These are phyloP conservation scores for Leptinotarsa peninsularis DNA, from an alignment of 2,888 invertebrate genomes.

Conservation along the genomic window DNA sequence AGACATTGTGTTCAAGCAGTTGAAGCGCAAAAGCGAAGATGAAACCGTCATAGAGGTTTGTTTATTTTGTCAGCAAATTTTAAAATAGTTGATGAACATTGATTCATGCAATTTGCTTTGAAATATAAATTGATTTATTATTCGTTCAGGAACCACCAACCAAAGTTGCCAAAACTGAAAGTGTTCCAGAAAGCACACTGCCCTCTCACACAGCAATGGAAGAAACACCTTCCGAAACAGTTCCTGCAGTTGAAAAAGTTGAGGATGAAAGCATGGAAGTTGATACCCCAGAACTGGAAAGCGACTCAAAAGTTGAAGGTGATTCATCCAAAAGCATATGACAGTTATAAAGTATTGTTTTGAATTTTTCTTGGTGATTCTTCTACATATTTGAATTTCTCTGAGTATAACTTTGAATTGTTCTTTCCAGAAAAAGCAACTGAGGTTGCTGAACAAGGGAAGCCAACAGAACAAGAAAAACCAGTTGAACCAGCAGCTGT, in stretches of 20 bases:
- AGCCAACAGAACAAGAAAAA: neutral
- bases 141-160: conserved; percentile 27
- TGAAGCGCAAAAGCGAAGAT: conserved; percentile 60
- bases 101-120: too few species aligned
- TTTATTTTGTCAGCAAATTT: neutral
- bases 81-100: neutral
- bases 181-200: neutral
- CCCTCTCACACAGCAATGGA: neutral
- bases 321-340: neutral
- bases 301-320: conserved; percentile 2
- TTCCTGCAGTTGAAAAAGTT: conserved; percentile 2
- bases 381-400: too few species aligned
- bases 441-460: neutral
- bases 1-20: conserved; percentile 65
- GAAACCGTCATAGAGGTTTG: conserved; percentile 58
- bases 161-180: conserved; percentile 7
- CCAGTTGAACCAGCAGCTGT: neutral
- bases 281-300: conserved; percentile 2
- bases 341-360: too few species aligned
- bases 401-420: neutral
- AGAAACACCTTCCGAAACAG: neutral
- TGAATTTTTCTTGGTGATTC: too few species aligned
- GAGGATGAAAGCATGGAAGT: conserved; percentile 28
- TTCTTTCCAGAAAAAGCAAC: conserved; percentile 32
- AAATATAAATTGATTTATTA: too few species aligned